These are phyloP conservation scores for Hemiscyllium ocellatum DNA, from an alignment of 2,113 vertebrate genomes.

Conservation along the genomic window DNA sequence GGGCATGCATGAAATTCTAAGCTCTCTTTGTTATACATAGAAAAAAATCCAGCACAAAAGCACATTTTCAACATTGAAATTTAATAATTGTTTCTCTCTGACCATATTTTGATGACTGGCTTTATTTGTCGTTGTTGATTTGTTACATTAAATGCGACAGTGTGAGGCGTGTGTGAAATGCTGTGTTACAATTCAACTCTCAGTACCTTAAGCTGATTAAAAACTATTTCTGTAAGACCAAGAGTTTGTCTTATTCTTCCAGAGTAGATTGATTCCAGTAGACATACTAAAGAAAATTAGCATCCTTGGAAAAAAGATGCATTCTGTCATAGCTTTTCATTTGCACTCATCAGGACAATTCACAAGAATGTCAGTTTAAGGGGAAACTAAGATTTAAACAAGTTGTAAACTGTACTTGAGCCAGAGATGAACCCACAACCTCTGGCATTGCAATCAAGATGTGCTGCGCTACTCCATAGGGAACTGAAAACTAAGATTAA, in stretches of 20 bases:
- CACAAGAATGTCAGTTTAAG: too few relatives aligned
- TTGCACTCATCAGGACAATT: too few relatives aligned
- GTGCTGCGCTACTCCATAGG: too few relatives aligned
- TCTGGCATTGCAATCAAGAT: too few relatives aligned
- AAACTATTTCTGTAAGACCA: conserved; percentile 19
- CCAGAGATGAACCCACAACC: too few relatives aligned
- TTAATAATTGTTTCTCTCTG: background rate
- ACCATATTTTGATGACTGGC: background rate
- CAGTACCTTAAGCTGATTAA: background rate
- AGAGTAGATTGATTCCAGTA: background rate
- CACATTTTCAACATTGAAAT: background rate
- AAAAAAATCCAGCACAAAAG: background rate
- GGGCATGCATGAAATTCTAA: background rate
- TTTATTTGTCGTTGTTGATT: conserved; percentile 5
- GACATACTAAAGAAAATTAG: background rate
- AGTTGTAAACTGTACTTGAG: too few relatives aligned
- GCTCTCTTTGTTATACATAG: background rate
- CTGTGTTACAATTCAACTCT: background rate
- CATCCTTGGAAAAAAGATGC: background rate
- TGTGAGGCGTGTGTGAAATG: background rate
- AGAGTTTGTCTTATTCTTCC: background rate
- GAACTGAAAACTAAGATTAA: too few relatives aligned
- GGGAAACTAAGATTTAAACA: too few relatives aligned
- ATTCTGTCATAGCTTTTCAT: background rate
- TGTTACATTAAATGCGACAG: background rate